A percentile compares a stretch with the other conserved stretches of the same genome.
Evolutionary conservation across 2,113 vertebrate genomes (phyloP).

Genomic region (Cyphomyrus plagiostoma): DNA sequence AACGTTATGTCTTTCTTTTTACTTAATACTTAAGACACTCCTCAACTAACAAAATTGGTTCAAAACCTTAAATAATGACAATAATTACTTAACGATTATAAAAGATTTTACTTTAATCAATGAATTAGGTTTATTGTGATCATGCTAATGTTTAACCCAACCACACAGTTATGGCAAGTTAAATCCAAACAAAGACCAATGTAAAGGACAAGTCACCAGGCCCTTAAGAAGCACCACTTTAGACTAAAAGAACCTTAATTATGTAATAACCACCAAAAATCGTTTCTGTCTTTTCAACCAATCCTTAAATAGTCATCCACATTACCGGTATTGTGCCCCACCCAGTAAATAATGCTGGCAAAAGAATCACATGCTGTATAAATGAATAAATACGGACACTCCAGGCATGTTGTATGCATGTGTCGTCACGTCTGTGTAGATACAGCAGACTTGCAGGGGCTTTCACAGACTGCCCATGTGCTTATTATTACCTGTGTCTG

Average conservation of each 20-base stretch:
- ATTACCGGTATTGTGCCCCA: not conserved
- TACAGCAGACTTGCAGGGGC: not conserved
- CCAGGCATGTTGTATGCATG: not conserved
- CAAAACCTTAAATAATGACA: not conserved
- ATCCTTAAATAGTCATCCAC: not conserved
- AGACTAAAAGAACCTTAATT: not conserved
- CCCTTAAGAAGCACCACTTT: not conserved
- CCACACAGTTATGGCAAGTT: not conserved
- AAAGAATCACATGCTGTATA: not conserved
- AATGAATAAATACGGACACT: not conserved
- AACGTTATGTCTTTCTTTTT: not conserved
- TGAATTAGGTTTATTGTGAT: not conserved
- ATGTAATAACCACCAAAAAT: not conserved
- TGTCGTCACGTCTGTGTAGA: not conserved
- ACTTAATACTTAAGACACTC: not conserved
- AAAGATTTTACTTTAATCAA: not conserved
- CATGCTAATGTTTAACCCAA: not conserved
- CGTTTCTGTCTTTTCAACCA: not conserved
- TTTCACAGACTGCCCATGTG: not conserved
- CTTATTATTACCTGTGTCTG: not conserved
- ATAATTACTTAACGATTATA: not conserved
- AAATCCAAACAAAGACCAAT: not conserved
- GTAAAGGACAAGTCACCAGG: not conserved
- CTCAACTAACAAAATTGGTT: not conserved
- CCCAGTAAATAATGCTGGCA: not conserved